A percentile compares a stretch with the other conserved stretches of the same genome.
Conservation (phyloP, 1,140 invertebrate genomes). For the Drosophila lowei region DNA sequence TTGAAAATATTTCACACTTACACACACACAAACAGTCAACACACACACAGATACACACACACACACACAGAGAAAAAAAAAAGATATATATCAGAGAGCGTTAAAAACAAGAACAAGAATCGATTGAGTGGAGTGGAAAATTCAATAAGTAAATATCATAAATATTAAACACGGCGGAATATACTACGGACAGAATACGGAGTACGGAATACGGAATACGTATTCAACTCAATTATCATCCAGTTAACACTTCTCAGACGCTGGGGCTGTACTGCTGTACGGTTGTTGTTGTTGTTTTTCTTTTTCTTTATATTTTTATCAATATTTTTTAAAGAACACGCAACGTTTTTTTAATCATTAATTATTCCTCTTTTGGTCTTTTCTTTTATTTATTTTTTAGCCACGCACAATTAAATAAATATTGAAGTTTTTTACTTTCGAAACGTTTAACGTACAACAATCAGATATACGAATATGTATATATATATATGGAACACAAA, state of each 20-base stretch:
- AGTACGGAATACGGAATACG: too few species aligned
- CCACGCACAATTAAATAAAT: slow-evolving; percentile 65
- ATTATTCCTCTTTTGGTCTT: slow-evolving; percentile 12
- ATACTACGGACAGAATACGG: not conserved
- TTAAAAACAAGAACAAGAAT: slow-evolving; percentile 63
- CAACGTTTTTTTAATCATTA: slow-evolving; percentile 35
- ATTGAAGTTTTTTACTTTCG: slow-evolving; percentile 28
- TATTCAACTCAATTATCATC: slow-evolving; percentile 61
- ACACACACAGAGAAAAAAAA: slow-evolving; percentile 38
- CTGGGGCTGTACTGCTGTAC: not conserved
- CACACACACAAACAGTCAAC: slow-evolving; percentile 43
- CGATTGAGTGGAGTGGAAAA: slow-evolving; percentile 69
- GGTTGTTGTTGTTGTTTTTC: slow-evolving; percentile 6
- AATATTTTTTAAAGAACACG: slow-evolving; percentile 34
- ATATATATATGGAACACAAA: slow-evolving; percentile 32
- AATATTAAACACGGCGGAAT: slow-evolving; percentile 67
- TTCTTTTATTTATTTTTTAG: slow-evolving; percentile 48
- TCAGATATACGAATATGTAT: slow-evolving; percentile 15
- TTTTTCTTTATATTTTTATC: slow-evolving; percentile 31
- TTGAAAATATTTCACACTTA: slow-evolving; percentile 80
- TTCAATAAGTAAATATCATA: slow-evolving; percentile 76
- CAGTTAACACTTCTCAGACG: slow-evolving; percentile 67
- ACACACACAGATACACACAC: slow-evolving; percentile 40
- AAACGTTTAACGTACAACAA: slow-evolving; percentile 67
- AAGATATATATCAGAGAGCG: slow-evolving; percentile 12